Percentiles rank a stretch among this genome's conserved stretches.
phyloP scores from a whole-genome alignment of 2,113 vertebrate species.

The Dipodomys stephensi region DNA sequence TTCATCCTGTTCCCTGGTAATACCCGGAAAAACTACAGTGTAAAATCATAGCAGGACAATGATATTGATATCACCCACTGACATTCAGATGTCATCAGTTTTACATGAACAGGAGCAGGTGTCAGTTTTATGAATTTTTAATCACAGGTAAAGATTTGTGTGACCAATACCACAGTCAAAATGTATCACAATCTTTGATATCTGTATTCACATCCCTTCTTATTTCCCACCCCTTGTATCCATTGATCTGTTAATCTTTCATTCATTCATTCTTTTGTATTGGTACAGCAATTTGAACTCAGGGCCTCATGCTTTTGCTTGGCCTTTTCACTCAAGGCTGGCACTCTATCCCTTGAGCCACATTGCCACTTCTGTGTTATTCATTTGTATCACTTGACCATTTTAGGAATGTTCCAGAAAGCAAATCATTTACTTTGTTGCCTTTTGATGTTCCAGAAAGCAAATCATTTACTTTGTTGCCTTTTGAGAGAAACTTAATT shows the following conservation, averaged over 20 bases:
- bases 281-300: too few relatives aligned
- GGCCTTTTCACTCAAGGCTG: too few relatives aligned
- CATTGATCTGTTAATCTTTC: background rate
- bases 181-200: background rate
- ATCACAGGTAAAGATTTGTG: background rate
- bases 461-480: background rate
- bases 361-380: too few relatives aligned
- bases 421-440: background rate
- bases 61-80: background rate
- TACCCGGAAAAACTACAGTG: background rate
- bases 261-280: too few relatives aligned
- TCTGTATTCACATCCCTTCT: background rate
- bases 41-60: background rate
- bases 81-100: background rate
- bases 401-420: background rate
- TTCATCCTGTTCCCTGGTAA: background rate
- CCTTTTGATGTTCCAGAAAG: constrained; percentile 28
- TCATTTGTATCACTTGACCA: background rate
- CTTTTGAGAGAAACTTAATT: constrained; percentile 38
- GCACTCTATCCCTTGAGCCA: too few relatives aligned
- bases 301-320: too few relatives aligned
- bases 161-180: background rate
- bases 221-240: background rate
- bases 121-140: background rate
- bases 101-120: background rate